Evolutionary conservation across 1,140 invertebrate species (phyloP).

Genomic region (Akabosia matsudoensis): DNA sequence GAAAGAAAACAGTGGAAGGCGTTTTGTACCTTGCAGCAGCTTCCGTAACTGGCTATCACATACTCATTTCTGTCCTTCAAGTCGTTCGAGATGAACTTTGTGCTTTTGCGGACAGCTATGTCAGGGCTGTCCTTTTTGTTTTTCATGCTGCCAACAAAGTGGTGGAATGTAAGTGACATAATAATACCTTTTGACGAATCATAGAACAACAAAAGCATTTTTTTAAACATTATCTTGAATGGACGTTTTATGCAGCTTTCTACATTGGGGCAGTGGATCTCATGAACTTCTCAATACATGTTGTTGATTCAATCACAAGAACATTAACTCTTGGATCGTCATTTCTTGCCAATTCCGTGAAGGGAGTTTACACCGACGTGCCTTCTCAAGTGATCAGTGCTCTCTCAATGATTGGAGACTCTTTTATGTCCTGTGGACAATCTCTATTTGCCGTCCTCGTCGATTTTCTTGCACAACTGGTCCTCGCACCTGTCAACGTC

Average conservation of each 20-base stretch:
- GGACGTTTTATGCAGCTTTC: not conserved
- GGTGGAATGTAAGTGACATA: slow-evolving; percentile 30
- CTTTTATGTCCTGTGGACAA: not conserved
- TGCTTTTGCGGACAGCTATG: slow-evolving; percentile 23
- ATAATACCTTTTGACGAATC: not conserved
- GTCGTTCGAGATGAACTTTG: slow-evolving; percentile 21
- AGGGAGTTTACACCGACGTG: not conserved
- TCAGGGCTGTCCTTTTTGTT: slow-evolving; percentile 24
- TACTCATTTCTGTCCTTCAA: not conserved
- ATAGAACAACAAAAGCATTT: not conserved
- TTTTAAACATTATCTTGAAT: too few species aligned
- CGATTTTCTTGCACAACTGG: slow-evolving; percentile 18
- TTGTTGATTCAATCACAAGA: not conserved
- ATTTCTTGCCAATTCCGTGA: not conserved
- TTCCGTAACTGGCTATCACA: not conserved
- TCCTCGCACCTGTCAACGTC: slow-evolving; percentile 25
- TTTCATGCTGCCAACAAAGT: slow-evolving; percentile 29
- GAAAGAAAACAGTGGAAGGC: slow-evolving; percentile 14
- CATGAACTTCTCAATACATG: not conserved
- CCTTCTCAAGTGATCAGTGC: slow-evolving; percentile 34
- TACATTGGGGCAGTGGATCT: not conserved
- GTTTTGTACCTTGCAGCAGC: not conserved
- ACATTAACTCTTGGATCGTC: not conserved
- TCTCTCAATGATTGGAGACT: slow-evolving; percentile 37
- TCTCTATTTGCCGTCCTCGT: not conserved